Evolutionary conservation across 2,797 vertebrate species (phyloP).

Genomic region (Dicrostonyx torquatus): DNA sequence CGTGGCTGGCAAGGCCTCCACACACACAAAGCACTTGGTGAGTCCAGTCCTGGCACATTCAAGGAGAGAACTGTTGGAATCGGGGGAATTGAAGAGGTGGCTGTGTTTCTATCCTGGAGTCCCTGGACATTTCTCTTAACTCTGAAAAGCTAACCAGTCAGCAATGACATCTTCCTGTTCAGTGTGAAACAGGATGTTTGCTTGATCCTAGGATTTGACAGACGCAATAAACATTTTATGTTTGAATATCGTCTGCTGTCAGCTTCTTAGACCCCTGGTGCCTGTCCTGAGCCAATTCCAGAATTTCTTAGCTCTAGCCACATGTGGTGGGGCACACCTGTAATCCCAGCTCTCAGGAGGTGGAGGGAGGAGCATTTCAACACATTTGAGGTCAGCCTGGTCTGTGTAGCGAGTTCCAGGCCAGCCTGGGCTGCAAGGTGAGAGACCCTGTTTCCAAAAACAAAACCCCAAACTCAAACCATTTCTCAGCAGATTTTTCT

Average conservation of each 20-base stretch:
- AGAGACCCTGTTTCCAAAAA: not conserved
- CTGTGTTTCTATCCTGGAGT: not conserved
- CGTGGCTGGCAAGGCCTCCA: not conserved
- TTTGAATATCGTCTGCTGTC: not conserved
- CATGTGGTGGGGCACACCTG: not conserved
- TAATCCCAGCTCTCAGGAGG: not conserved
- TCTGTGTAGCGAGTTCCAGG: not conserved
- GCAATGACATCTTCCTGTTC: not conserved
- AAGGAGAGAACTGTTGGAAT: not conserved
- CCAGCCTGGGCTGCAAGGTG: not conserved
- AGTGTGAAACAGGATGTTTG: not conserved
- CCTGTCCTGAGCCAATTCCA: not conserved
- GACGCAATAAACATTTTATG: constrained; percentile 35
- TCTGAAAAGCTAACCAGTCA: not conserved
- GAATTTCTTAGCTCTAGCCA: not conserved
- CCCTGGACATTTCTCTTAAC: not conserved
- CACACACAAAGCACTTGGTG: not conserved
- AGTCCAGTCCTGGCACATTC: not conserved
- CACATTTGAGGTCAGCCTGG: not conserved
- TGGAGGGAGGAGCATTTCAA: not conserved
- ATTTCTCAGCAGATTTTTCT: not conserved
- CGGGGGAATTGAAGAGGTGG: not conserved
- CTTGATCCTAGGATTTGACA: not conserved
- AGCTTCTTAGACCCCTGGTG: not conserved
- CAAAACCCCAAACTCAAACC: not conserved